phyloP scores from a whole-genome alignment of 2,888 invertebrate species.

The Tenthredo amoena region DNA sequence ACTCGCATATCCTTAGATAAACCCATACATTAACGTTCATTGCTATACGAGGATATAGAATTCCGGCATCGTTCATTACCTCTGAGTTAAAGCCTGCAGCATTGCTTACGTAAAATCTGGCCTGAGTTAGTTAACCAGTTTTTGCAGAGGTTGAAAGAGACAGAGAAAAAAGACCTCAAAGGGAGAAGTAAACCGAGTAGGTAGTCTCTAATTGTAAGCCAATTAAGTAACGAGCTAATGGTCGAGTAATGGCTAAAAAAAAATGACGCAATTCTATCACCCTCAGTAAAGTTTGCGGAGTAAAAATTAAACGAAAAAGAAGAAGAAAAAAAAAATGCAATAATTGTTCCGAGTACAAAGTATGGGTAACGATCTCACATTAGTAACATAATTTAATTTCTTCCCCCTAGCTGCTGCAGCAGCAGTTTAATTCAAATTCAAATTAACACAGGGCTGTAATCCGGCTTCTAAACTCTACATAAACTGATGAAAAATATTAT shows the following conservation, averaged over 20 bases:
- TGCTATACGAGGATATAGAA: background rate
- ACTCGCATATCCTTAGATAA: background rate
- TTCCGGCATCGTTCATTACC: background rate
- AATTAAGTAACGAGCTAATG: constrained; percentile 39
- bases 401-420: background rate
- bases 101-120: constrained; percentile 18
- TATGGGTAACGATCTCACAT: background rate
- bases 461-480: background rate
- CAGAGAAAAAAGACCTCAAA: background rate
- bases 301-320: background rate
- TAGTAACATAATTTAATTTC: constrained; percentile 6
- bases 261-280: background rate
- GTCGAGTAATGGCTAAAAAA: constrained; percentile 10
- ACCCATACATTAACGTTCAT: background rate
- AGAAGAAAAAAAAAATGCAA: background rate
- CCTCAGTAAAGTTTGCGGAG: background rate
- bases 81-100: background rate
- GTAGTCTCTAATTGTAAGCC: background rate
- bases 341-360: background rate
- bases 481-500: background rate
- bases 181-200: constrained; percentile 3
- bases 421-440: background rate
- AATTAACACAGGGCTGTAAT: background rate
- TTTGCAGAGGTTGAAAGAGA: background rate
- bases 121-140: background rate